phyloP scores from a whole-genome alignment of 2,797 vertebrate species.

The Borostomias antarcticus region DNA sequence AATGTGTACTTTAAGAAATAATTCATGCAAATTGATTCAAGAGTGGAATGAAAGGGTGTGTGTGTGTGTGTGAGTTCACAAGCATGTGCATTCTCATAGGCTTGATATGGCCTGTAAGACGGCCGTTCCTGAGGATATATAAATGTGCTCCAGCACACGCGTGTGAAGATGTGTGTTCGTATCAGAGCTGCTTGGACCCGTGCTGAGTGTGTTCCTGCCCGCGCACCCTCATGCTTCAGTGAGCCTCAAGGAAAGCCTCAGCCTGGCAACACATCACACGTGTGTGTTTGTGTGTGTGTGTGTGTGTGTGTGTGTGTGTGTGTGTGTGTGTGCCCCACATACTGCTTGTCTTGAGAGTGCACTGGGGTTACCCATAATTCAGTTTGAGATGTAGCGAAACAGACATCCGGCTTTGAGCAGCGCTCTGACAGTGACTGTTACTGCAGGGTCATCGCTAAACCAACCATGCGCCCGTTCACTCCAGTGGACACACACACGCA shows the following conservation, averaged over 20 bases:
- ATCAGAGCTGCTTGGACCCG: background rate
- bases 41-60: background rate
- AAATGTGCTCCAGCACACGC: background rate
- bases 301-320: background rate
- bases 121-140: background rate
- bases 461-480: slow-evolving; percentile 53
- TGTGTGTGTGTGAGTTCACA: background rate
- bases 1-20: background rate
- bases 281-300: background rate
- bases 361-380: slow-evolving; percentile 53
- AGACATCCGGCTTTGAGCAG: slow-evolving; percentile 33
- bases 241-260: slow-evolving; percentile 17
- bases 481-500: slow-evolving; percentile 36
- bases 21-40: no score
- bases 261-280: slow-evolving; percentile 26
- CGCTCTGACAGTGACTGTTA: slow-evolving; percentile 36
- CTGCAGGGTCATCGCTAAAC: slow-evolving; percentile 59
- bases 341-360: slow-evolving; percentile 25
- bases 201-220: slow-evolving; percentile 28
- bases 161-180: background rate
- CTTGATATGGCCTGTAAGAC: slow-evolving; percentile 26
- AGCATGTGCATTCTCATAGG: background rate
- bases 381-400: slow-evolving; percentile 51
- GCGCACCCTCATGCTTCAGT: slow-evolving; percentile 41
- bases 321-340: slow-evolving; percentile 17